phyloP scores from a whole-genome alignment of 2,888 invertebrate genomes.

The Lasioglossum pauxillum region DNA sequence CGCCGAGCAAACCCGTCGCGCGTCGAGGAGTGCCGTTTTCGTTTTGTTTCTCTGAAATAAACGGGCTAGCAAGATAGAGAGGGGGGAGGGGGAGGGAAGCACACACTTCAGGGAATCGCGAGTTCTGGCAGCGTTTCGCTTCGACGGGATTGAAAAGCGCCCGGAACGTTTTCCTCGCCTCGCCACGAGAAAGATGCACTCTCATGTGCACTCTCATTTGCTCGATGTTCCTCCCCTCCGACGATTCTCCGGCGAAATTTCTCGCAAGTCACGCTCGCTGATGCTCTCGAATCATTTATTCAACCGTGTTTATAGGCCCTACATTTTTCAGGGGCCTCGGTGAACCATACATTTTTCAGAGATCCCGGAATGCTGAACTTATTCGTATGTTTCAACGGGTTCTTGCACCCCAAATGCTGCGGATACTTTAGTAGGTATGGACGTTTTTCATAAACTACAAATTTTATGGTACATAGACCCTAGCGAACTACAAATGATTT shows the following conservation, averaged over 20 bases:
- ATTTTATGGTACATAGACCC: not conserved
- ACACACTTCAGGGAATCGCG: slow-evolving; percentile 46
- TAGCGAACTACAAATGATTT: not conserved
- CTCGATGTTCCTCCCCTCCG: not conserved
- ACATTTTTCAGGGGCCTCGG: not conserved
- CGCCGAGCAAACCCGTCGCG: slow-evolving; percentile 8
- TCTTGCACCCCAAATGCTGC: not conserved
- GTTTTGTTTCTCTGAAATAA: slow-evolving; percentile 22
- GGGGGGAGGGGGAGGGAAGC: not conserved
- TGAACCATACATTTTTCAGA: not conserved
- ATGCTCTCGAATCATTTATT: not conserved
- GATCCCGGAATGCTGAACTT: not conserved
- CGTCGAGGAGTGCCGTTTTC: slow-evolving; percentile 24
- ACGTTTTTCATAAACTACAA: not conserved
- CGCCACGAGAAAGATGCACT: not conserved
- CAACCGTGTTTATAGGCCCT: not conserved
- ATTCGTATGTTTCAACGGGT: not conserved
- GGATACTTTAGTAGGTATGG: too few relatives aligned
- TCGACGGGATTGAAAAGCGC: slow-evolving; percentile 35
- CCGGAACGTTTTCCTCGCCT: slow-evolving; percentile 17
- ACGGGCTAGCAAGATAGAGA: not conserved
- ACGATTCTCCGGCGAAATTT: not conserved
- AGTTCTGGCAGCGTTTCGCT: slow-evolving; percentile 20
- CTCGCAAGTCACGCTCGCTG: not conserved
- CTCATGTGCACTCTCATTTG: not conserved